These are phyloP conservation scores for Chiropotes sagulatus DNA, from an alignment of 2,797 vertebrate genomes.

Conservation along the genomic window DNA sequence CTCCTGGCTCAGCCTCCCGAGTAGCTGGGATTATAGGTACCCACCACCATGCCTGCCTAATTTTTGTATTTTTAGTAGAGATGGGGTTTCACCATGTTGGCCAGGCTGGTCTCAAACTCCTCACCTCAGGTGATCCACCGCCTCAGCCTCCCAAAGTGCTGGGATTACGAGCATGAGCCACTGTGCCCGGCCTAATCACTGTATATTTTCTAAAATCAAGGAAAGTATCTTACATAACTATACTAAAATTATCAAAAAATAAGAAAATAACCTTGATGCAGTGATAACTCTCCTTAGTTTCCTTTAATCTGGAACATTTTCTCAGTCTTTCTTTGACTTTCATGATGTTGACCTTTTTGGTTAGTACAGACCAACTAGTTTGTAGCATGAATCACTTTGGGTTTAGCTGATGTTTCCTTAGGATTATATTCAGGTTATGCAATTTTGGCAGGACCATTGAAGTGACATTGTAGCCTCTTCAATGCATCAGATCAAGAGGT, in stretches of 20 bases:
- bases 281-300: constrained; percentile 40
- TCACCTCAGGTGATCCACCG: too few species aligned
- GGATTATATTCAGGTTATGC: constrained; percentile 34
- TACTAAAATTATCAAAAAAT: constrained; percentile 53
- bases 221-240: constrained; percentile 42
- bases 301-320: constrained; percentile 46
- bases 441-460: constrained; percentile 21
- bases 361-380: not conserved
- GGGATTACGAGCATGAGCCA: too few species aligned
- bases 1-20: too few species aligned
- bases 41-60: too few species aligned
- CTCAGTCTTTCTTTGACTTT: constrained; percentile 50
- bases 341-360: constrained; percentile 39
- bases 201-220: constrained; percentile 51
- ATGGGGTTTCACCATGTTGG: too few species aligned
- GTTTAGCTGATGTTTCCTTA: constrained; percentile 42
- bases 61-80: too few species aligned
- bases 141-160: too few species aligned
- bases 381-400: constrained; percentile 43
- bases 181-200: not conserved
- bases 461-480: constrained; percentile 26
- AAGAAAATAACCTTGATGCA: constrained; percentile 19
- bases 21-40: too few species aligned
- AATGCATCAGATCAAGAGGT: not conserved
- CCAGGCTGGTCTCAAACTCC: too few species aligned